These are phyloP conservation scores for Hippopotamyrus pictus DNA, from an alignment of 2,797 vertebrate genomes.

Conservation along the genomic window DNA sequence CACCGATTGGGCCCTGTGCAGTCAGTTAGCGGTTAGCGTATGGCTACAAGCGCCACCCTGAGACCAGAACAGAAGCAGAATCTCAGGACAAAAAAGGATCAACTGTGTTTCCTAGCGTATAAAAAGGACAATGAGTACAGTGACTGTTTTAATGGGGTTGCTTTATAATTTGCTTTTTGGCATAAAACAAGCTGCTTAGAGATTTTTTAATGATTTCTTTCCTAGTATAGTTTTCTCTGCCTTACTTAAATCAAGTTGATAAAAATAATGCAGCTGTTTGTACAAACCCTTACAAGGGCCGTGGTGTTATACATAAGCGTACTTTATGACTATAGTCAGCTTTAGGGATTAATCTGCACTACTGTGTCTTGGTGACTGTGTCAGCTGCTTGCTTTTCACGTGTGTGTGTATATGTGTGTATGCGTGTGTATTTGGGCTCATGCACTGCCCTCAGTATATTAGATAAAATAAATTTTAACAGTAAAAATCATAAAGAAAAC, in stretches of 20 bases:
- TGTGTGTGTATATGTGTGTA: constrained; percentile 13
- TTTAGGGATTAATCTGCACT: constrained; percentile 73
- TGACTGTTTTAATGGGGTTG: constrained; percentile 58
- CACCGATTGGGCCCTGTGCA: constrained; percentile 72
- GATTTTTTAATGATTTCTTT: constrained; percentile 28
- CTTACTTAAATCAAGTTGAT: constrained; percentile 75
- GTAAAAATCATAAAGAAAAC: constrained; percentile 17
- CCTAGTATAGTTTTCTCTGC: constrained; percentile 75
- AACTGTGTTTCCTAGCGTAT: constrained; percentile 62
- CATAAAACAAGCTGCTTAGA: constrained; percentile 66
- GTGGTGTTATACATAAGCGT: constrained; percentile 52
- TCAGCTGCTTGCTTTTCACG: constrained; percentile 69
- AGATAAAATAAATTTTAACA: constrained; percentile 49
- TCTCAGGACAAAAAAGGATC: constrained; percentile 53
- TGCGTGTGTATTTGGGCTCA: constrained; percentile 53
- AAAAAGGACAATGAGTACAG: constrained; percentile 51
- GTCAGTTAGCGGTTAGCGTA: constrained; percentile 76
- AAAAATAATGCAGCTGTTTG: constrained; percentile 71
- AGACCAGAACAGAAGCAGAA: constrained; percentile 46
- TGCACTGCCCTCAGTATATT: constrained; percentile 66
- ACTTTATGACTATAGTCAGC: constrained; percentile 69
- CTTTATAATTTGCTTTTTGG: constrained; percentile 57
- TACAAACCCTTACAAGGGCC: constrained; percentile 58
- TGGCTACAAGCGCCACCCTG: constrained; percentile 66
- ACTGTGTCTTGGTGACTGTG: constrained; percentile 72